Evolutionary conservation across 2,113 vertebrate species (phyloP).

Genomic region (Camelus dromedarius): DNA sequence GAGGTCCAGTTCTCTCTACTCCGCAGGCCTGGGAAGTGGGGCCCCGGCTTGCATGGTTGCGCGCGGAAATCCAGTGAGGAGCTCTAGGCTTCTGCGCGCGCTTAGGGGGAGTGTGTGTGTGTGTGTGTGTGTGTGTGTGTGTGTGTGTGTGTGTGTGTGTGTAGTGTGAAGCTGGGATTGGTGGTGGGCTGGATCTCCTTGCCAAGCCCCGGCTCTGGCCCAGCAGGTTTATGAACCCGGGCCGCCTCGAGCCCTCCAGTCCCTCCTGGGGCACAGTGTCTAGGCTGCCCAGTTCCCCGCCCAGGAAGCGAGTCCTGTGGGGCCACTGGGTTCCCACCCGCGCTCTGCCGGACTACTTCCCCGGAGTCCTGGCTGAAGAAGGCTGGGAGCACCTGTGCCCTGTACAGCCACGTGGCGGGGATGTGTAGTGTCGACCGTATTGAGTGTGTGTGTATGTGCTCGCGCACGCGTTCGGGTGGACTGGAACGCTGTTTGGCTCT

Average conservation of each 20-base stretch:
- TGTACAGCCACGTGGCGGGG: rapidly evolving
- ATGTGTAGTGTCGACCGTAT: background rate
- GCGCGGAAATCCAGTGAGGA: rapidly evolving
- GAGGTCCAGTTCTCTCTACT: background rate
- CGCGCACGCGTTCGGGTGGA: background rate
- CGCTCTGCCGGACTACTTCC: background rate
- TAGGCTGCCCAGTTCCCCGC: rapidly evolving
- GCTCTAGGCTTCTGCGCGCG: rapidly evolving
- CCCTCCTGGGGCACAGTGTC: background rate
- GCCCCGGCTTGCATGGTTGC: rapidly evolving
- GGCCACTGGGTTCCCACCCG: background rate
- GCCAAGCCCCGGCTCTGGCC: rapidly evolving
- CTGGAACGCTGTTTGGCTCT: background rate
- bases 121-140: too few species aligned
- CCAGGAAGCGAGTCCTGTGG: rapidly evolving
- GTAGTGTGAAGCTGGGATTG: too few species aligned
- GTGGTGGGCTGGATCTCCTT: background rate
- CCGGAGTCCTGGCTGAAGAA: background rate
- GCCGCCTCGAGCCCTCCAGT: rapidly evolving
- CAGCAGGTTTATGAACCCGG: background rate
- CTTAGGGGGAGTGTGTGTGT: background rate
- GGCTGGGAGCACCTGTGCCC: background rate
- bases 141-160: too few species aligned
- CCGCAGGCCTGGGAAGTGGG: background rate
- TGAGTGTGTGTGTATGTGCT: rapidly evolving